These are phyloP conservation scores for Orthochromis indermauri DNA, from an alignment of 2,113 vertebrate genomes.

Conservation along the genomic window DNA sequence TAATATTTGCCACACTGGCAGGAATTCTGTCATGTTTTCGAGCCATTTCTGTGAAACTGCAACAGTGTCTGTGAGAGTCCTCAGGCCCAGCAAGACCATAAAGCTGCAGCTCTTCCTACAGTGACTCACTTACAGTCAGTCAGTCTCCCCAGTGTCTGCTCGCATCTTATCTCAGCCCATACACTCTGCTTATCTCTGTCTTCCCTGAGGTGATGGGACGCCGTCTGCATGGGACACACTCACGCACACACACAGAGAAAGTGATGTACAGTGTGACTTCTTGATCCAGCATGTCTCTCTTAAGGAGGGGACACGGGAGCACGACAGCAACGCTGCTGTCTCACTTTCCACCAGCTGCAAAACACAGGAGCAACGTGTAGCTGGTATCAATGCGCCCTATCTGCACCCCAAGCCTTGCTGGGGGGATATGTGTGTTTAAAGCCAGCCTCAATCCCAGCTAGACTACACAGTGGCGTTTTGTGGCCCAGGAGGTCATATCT, in stretches of 20 bases:
- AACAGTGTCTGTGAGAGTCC: neutral
- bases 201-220: slow-evolving; percentile 61
- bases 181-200: slow-evolving; percentile 58
- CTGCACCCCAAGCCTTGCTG: slow-evolving; percentile 22
- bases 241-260: neutral
- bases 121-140: slow-evolving; percentile 62
- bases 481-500: slow-evolving; percentile 42
- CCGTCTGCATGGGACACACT: slow-evolving; percentile 41
- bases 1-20: neutral
- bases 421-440: neutral
- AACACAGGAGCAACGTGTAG: slow-evolving; percentile 48
- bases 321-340: slow-evolving; percentile 12
- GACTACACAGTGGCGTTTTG: slow-evolving; percentile 63
- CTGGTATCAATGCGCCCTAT: slow-evolving; percentile 56
- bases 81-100: neutral
- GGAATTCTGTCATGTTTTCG: neutral
- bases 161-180: slow-evolving; percentile 59
- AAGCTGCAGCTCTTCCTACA: slow-evolving; percentile 26
- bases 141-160: slow-evolving; percentile 59
- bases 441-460: slow-evolving; percentile 28
- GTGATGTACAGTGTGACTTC: slow-evolving; percentile 3
- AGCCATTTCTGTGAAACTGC: neutral
- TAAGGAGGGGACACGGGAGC: neutral
- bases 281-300: slow-evolving; percentile 54
- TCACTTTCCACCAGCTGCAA: slow-evolving; percentile 28